Conservation (phyloP, 1,140 invertebrate species). For the Drosophila dunni region DNA sequence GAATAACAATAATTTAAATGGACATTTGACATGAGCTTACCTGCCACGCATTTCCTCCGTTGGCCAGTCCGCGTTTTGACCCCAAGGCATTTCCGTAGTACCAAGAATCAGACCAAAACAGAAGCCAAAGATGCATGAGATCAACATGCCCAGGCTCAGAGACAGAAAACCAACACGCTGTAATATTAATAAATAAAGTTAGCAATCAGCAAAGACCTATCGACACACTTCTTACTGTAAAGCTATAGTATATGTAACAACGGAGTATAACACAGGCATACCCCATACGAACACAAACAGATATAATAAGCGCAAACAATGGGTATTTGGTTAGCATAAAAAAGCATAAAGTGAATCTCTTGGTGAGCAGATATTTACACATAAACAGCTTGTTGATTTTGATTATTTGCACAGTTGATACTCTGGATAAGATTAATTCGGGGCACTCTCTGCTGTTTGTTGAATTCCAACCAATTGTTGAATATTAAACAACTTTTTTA, state of each 20-base stretch:
- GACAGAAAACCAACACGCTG: conserved; percentile 89
- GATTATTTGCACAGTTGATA: conserved; percentile 25
- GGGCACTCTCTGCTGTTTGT: too few relatives aligned
- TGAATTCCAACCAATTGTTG: too few relatives aligned
- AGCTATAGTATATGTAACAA: too few relatives aligned
- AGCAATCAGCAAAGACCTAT: neutral
- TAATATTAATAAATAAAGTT: conserved; percentile 83
- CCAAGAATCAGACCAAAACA: conserved; percentile 91
- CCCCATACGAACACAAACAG: neutral
- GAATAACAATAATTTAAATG: conserved; percentile 57
- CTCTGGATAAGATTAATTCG: too few relatives aligned
- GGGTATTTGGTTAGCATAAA: conserved; percentile 8
- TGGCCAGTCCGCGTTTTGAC: conserved; percentile 89
- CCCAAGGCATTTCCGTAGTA: conserved; percentile 91
- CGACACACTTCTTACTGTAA: too few relatives aligned
- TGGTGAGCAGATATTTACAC: neutral
- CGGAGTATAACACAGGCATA: neutral
- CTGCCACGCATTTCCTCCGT: conserved; percentile 92
- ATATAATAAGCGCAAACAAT: neutral
- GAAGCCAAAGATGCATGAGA: conserved; percentile 91
- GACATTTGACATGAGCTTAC: conserved; percentile 81
- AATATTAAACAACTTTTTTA: too few relatives aligned
- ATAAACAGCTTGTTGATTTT: conserved; percentile 1
- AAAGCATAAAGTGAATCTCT: neutral
- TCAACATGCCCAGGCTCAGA: conserved; percentile 88